A percentile compares a stretch with the other conserved stretches of the same genome.
phyloP scores from a whole-genome alignment of 1,140 invertebrate species.

The Drosophila kurseongensis region DNA sequence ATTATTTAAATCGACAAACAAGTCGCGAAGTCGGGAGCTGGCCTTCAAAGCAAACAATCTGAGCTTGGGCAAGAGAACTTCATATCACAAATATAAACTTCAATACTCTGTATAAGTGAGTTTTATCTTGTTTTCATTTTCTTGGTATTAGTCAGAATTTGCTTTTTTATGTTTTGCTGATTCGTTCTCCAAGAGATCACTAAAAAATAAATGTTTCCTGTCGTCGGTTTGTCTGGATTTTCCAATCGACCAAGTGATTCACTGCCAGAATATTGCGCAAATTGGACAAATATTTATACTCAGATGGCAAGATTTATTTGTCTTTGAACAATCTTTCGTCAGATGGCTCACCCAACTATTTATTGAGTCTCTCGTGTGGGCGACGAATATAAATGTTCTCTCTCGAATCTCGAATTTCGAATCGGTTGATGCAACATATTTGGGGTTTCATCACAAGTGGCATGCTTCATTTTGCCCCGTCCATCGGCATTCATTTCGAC shows the following conservation, averaged over 20 bases:
- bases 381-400: conserved; percentile 2
- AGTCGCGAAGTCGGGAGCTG: conserved; percentile 16
- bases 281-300: conserved; percentile 29
- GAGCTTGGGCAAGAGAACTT: conserved; percentile 10
- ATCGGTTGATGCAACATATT: conserved; percentile 12
- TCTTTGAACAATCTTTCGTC: conserved; percentile 29
- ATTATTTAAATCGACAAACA: conserved; percentile 49
- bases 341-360: conserved; percentile 22
- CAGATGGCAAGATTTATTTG: conserved; percentile 35
- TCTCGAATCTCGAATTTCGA: too few relatives aligned
- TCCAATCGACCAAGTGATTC: neutral
- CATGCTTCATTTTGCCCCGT: conserved; percentile 26
- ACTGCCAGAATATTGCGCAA: conserved; percentile 15
- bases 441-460: conserved; percentile 38
- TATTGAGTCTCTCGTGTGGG: conserved; percentile 16
- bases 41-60: conserved; percentile 30
- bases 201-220: neutral
- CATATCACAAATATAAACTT: neutral
- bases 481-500: neutral
- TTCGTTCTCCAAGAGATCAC: neutral
- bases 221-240: conserved; percentile 22
- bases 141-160: neutral
- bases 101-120: neutral
- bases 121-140: neutral
- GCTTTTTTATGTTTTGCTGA: neutral